phyloP scores from a whole-genome alignment of 2,113 vertebrate species.

The Cinclus mexicanus region DNA sequence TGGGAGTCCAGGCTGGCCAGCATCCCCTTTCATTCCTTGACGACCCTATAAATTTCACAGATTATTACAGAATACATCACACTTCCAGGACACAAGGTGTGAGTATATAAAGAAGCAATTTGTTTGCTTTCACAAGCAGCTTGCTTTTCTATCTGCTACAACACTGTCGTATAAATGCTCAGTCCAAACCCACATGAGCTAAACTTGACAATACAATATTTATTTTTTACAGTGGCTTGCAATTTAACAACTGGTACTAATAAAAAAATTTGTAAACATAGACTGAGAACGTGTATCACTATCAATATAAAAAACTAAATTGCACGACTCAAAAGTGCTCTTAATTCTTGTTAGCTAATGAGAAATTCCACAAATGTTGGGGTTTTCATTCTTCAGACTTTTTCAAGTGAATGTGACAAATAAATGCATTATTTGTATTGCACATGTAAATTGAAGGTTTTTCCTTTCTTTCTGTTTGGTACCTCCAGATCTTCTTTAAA shows the following conservation, averaged over 20 bases:
- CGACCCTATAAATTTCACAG: conserved; percentile 83
- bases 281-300: fast-evolving
- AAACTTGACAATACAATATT: not conserved
- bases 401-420: not conserved
- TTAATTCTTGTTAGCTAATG: not conserved
- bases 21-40: conserved; percentile 91
- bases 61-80: not conserved
- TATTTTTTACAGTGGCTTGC: not conserved
- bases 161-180: not conserved
- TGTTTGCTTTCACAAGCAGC: not conserved
- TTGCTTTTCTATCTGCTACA: not conserved
- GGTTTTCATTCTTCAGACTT: not conserved
- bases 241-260: not conserved
- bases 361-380: not conserved
- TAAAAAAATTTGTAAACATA: not conserved
- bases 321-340: not conserved
- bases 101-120: not conserved
- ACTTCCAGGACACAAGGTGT: not conserved
- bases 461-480: not conserved
- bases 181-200: not conserved
- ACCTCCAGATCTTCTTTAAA: not conserved
- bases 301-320: not conserved
- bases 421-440: not conserved
- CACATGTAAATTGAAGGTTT: not conserved
- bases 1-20: conserved; percentile 89